Evolutionary conservation across 2,113 vertebrate genomes (phyloP).

Genomic region (Ictidomys tridecemlineatus): DNA sequence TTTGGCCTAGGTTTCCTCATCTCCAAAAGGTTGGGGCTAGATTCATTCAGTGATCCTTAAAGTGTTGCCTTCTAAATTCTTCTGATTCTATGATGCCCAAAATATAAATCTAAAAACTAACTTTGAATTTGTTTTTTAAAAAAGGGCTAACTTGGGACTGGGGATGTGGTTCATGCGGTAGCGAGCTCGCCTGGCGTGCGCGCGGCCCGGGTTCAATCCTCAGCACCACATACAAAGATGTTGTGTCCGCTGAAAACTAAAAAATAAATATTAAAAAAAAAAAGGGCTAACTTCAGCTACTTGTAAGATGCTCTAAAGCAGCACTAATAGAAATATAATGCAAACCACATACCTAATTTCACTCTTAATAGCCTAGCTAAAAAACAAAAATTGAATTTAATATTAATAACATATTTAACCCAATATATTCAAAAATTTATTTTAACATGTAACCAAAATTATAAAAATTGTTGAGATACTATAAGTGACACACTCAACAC

Average conservation of each 20-base stretch:
- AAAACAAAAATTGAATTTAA: neutral
- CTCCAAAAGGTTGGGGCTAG: neutral
- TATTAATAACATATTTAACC: constrained; percentile 33
- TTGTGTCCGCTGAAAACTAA: no score
- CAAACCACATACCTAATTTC: neutral
- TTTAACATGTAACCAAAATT: constrained; percentile 48
- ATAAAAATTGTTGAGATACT: neutral
- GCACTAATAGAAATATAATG: neutral
- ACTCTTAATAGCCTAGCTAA: neutral
- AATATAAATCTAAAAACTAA: neutral
- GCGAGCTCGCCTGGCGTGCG: no score
- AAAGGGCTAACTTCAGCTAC: neutral
- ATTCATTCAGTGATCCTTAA: neutral
- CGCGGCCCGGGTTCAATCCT: no score
- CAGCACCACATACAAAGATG: no score
- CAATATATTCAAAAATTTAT: neutral
- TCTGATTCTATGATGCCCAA: neutral
- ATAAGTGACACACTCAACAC: neutral
- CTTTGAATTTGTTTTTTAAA: neutral
- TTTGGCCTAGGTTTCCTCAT: neutral
- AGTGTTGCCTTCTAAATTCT: neutral
- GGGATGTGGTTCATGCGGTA: no score
- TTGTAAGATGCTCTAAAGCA: neutral
- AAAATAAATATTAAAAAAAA: no score
- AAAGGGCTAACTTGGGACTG: no score